These are phyloP conservation scores for Dysdera silvatica DNA, from an alignment of 1,140 invertebrate genomes.

Conservation along the genomic window DNA sequence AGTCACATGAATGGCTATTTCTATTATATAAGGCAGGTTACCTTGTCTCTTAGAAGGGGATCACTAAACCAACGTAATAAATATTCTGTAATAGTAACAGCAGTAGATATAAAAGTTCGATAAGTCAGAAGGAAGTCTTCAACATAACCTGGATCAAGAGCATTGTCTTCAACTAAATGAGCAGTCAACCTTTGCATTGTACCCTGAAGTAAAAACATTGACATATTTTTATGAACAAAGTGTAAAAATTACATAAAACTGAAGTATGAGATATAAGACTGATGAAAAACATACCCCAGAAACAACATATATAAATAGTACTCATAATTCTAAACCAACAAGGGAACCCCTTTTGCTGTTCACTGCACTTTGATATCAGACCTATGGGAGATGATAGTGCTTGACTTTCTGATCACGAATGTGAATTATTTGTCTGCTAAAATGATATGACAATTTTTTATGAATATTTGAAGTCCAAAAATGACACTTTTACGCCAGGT, in stretches of 20 bases:
- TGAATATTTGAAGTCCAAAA: too few species aligned
- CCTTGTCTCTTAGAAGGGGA: conserved; percentile 62
- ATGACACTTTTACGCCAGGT: too few species aligned
- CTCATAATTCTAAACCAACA: too few species aligned
- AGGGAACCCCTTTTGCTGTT: too few species aligned
- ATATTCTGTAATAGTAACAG: conserved; percentile 73
- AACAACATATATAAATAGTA: not conserved
- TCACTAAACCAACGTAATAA: conserved; percentile 80
- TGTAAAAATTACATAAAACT: too few species aligned
- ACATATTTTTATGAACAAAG: not conserved
- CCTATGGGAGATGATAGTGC: too few species aligned
- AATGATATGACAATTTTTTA: too few species aligned
- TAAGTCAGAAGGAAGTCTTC: conserved; percentile 98
- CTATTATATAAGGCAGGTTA: conserved; percentile 30
- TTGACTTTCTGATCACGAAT: too few species aligned
- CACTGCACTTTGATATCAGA: too few species aligned
- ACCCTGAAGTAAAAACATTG: conserved; percentile 51
- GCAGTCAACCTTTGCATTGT: conserved; percentile 83
- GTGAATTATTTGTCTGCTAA: too few species aligned
- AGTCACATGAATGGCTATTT: too few species aligned
- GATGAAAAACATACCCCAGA: not conserved
- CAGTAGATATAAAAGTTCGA: conserved; percentile 83
- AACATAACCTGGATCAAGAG: conserved; percentile 90
- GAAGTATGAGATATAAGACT: too few species aligned
- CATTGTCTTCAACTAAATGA: conserved; percentile 90